Percentiles rank a stretch among this genome's conserved stretches.
These are phyloP conservation scores for Aptenodytes forsteri DNA, from an alignment of 2,113 vertebrate species.

Conservation along the genomic window DNA sequence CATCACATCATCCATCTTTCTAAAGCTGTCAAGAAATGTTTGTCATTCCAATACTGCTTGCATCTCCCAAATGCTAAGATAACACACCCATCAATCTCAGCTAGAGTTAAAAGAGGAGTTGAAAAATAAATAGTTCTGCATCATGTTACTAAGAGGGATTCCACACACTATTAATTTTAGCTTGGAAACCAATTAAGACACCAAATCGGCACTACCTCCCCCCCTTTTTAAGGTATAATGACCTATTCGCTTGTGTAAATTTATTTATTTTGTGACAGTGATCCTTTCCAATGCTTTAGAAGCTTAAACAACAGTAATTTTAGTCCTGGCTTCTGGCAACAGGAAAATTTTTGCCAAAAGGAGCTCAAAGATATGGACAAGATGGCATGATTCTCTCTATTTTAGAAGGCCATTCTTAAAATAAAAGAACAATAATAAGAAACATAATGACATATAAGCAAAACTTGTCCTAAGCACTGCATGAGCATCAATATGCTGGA, in stretches of 20 bases:
- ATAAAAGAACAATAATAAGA: background rate
- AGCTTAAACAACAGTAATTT: background rate
- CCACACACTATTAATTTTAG: conserved; percentile 64
- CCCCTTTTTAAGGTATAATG: conserved; percentile 24
- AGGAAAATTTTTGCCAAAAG: background rate
- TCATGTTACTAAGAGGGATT: conserved; percentile 58
- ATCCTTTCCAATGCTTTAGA: background rate
- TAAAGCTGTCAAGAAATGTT: conserved; percentile 68
- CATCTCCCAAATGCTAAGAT: conserved; percentile 59
- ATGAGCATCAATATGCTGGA: background rate
- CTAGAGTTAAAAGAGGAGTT: conserved; percentile 66
- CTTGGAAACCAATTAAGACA: conserved; percentile 72
- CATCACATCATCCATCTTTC: conserved; percentile 65
- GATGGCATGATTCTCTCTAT: background rate
- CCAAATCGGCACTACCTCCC: conserved; percentile 40
- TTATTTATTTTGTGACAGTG: conserved; percentile 45
- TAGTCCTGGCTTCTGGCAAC: background rate
- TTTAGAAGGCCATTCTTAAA: background rate
- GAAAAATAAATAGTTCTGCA: conserved; percentile 56
- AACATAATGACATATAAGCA: background rate
- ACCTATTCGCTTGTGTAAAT: background rate
- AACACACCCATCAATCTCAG: conserved; percentile 68
- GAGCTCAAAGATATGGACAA: background rate
- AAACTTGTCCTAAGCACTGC: background rate
- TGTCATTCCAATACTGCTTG: conserved; percentile 60